A percentile compares a stretch with the other conserved stretches of the same genome.
Evolutionary conservation across 2,888 invertebrate genomes (phyloP).

Genomic region (Coecobrya sp.): DNA sequence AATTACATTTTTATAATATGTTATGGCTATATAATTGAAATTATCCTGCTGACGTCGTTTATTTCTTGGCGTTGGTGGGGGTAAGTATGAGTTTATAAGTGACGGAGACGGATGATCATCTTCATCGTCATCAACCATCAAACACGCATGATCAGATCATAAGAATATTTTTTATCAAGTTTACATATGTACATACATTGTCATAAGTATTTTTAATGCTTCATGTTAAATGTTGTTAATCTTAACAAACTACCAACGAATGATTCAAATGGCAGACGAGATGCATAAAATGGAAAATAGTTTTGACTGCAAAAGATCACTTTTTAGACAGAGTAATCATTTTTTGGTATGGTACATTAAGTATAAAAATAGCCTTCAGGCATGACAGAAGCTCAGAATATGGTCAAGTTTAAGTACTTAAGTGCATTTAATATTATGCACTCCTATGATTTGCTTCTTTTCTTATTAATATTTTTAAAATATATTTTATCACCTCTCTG

Average conservation of each 20-base stretch:
- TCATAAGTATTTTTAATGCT: background rate
- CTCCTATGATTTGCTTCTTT: background rate
- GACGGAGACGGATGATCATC: background rate
- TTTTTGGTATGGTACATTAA: background rate
- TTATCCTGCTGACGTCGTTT: conserved; percentile 44
- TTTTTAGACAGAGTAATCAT: background rate
- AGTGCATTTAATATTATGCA: background rate
- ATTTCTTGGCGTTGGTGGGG: conserved; percentile 22
- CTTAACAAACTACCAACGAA: background rate
- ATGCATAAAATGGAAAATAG: background rate
- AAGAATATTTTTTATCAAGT: too few species aligned
- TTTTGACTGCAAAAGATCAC: too few species aligned
- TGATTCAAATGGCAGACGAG: too few species aligned
- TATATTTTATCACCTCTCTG: too few species aligned
- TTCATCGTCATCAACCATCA: conserved; percentile 4
- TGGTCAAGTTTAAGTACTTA: background rate
- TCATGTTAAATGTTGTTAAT: too few species aligned
- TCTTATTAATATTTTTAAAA: too few species aligned
- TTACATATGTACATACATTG: conserved; percentile 10
- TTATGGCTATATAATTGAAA: conserved; percentile 62
- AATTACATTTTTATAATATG: conserved; percentile 25
- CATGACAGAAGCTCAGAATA: background rate
- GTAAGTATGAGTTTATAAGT: background rate
- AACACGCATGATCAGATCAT: conserved; percentile 2
- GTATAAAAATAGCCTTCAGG: conserved; percentile 17